Base-by-base conservation (phyloP, 2,113 vertebrate genomes). In the Cervus canadensis region DNA sequence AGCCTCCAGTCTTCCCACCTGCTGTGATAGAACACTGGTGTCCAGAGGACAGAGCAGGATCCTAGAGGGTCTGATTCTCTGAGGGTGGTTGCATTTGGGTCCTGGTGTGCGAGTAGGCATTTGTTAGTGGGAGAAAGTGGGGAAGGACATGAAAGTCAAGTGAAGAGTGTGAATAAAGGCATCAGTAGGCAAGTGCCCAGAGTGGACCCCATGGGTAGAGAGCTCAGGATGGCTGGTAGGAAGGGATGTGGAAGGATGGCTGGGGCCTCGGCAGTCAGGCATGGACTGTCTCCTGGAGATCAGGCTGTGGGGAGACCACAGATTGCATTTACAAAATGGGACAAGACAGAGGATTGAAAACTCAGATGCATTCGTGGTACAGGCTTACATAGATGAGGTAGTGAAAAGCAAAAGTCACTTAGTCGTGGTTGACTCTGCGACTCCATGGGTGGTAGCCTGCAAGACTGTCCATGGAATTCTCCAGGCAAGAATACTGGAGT, bases 361-460 rank as follows among this genome's bases (percentile, higher is more conserved):
- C 23, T 26, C 48, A 64, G 5, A 48, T 2, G 16, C 14, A 36
- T n/a, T 81, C 8, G 26, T 86, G n/a, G 30, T 3, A 13, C n/a
- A 50, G 62, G 16, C 28, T 6, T 8, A 43, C 10, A 57, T 16
- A 33, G 3, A 40, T 4, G 4, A 78, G 30, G n/a, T 15, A 48
- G 19, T 71, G 67, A 21, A 71, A 71, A 40, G n/a, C 67, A 71
- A 71, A 21, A 71, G 19, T 36, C 67, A 36, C 67, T 71, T n/a
- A 36, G 67, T 40, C 1, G 2, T 71, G 67, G 36, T 19, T 0
- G 0, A 71, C n/a, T 67, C 33, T 71, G 67, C 0, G 2, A 40
- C n/a, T 40, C n/a, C 67, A 71, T 36, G 36, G n/a, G n/a, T 0
- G 0, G 67, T 71, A 40, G 64, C n/a, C 17, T 71, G 64, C n/a